Base-by-base conservation (phyloP, 2,113 vertebrate genomes). In the Nannobrachium achirus region DNA sequence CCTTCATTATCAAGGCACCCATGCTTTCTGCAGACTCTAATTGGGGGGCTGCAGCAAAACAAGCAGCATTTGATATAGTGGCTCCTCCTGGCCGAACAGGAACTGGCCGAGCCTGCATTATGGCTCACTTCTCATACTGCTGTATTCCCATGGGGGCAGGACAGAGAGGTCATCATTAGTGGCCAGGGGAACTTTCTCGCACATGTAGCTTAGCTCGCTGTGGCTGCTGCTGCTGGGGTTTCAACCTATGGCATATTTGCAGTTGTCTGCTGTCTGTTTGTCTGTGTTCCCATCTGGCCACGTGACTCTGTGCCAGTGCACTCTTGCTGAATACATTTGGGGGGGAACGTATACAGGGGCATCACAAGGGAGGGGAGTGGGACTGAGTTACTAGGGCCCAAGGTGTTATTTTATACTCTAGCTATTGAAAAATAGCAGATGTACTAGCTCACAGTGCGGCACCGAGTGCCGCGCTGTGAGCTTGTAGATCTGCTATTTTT, bases 121-220 rank as follows among this genome's bases (percentile, higher is more conserved):
- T 80, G 51, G 67, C 60, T 15, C 14, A 33, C 3, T 40, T 50
- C 76, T 72, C 86, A 61, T 70, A 76, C 67, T 48, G 69, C 66
- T 78, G 68, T 61, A 70, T 69, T 74, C 81, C 84, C 86, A 6
- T 16, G 66, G 73, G 80, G n/a, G 69, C 63, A 73, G 60, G 73
- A 81, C 67, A 73, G 75, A 71, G 82, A 85, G 81, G 81, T 76
- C 81, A 85, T 89, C 86, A 88, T 91, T 89, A 89, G 84, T 76
- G 84, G 81, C 69, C 81, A 65, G 68, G 63, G 65, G 75, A n/a
- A 78, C 53, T 71, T 33, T 33, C 57, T 74, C 79, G 49, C 69
- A 41, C 9, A 19, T 42, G 69, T 33, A n/a, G n/a, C n/a, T n/a
- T 44, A 68, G 76, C 40, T 70, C 57, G 50, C 15, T 14, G 75